phyloP scores from a whole-genome alignment of 1,140 invertebrate species.

The Cataglyphis hispanica region DNA sequence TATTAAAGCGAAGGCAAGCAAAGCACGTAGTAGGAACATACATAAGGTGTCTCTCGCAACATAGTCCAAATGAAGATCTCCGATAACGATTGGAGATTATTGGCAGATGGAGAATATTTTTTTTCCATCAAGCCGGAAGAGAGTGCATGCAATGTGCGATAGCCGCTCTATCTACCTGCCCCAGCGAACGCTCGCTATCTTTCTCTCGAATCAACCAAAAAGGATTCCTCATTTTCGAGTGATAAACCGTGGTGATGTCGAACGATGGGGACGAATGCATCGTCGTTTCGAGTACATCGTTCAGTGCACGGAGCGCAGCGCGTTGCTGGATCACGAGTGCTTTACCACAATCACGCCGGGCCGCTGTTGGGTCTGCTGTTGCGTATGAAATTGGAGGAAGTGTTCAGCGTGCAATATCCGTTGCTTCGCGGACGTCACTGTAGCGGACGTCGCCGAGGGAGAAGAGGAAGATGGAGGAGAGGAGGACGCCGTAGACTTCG shows the following conservation, averaged over 20 bases:
- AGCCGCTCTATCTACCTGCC: neutral
- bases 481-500: constrained; percentile 65
- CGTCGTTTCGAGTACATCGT: constrained; percentile 51
- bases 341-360: constrained; percentile 96
- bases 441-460: constrained; percentile 40
- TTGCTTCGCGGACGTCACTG: constrained; percentile 71
- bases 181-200: constrained; percentile 21
- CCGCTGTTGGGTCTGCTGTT: constrained; percentile 90
- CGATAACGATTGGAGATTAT: constrained; percentile 34
- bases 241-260: constrained; percentile 45
- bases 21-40: constrained; percentile 71
- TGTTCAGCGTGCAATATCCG: constrained; percentile 88
- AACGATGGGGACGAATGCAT: constrained; percentile 51
- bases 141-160: constrained; percentile 19
- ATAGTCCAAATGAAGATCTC: constrained; percentile 23
- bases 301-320: constrained; percentile 75
- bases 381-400: constrained; percentile 89
- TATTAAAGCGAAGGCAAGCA: constrained; percentile 59
- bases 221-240: constrained; percentile 48
- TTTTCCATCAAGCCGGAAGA: neutral
- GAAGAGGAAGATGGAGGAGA: constrained; percentile 42
- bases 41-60: constrained; percentile 53
- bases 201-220: neutral
- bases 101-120: constrained; percentile 15
- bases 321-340: constrained; percentile 89